Conservation (phyloP, 2,113 vertebrate species). For the Lagenorhynchus albirostris region DNA sequence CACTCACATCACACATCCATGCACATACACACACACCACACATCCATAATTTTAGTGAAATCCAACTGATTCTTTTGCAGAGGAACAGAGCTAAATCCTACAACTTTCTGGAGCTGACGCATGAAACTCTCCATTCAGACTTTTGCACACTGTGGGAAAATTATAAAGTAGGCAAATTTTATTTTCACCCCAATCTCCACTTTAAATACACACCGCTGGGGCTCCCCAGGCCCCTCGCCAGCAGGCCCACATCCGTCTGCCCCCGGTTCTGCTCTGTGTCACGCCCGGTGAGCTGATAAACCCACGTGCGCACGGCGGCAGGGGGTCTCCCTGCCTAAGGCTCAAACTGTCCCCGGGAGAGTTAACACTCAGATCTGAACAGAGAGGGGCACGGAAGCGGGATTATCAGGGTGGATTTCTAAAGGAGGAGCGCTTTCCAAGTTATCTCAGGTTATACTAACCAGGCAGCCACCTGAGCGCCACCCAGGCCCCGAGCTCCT, state of each 20-base stretch:
- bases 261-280: accelerated
- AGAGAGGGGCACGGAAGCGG: neutral
- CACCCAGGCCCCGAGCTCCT: neutral
- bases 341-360: neutral
- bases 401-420: accelerated
- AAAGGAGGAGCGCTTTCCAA: accelerated
- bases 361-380: neutral
- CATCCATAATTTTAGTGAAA: neutral
- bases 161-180: neutral
- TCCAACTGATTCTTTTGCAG: neutral
- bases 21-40: neutral
- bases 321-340: neutral
- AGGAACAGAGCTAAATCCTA: neutral
- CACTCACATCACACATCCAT: neutral
- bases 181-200: neutral
- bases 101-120: neutral
- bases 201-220: neutral
- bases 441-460: neutral
- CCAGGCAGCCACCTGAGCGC: neutral
- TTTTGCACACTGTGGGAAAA: neutral
- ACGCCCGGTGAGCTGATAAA: neutral
- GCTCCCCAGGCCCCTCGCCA: neutral
- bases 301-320: too few relatives aligned
- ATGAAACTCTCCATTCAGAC: neutral
- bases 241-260: neutral